Evolutionary conservation across 2,113 vertebrate genomes (phyloP).

Genomic region (Chionis minor): DNA sequence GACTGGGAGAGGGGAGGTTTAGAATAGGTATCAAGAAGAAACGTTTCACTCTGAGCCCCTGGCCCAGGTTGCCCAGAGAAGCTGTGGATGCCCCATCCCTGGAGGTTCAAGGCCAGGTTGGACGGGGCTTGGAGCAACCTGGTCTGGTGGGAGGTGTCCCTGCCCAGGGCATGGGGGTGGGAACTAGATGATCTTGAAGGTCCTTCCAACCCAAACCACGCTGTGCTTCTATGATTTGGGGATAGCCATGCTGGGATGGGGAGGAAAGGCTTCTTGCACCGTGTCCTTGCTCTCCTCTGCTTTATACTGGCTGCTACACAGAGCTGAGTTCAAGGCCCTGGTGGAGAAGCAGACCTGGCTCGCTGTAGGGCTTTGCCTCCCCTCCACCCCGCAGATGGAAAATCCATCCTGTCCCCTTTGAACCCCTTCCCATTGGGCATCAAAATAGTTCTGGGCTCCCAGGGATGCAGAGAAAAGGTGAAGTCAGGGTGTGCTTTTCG

Average conservation of each 20-base stretch:
- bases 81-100: too few relatives aligned
- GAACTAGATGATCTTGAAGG: too few relatives aligned
- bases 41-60: too few relatives aligned
- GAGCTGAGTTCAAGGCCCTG: neutral
- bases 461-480: neutral
- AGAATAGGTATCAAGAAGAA: too few relatives aligned
- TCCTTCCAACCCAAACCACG: too few relatives aligned
- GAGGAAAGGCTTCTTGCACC: neutral
- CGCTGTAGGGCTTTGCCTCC: neutral
- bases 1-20: too few relatives aligned
- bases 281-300: accelerated
- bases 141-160: too few relatives aligned
- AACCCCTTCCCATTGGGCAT: neutral
- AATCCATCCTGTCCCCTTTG: neutral
- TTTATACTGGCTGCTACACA: neutral
- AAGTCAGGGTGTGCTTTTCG: neutral
- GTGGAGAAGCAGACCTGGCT: neutral
- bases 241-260: neutral
- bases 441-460: neutral
- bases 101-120: too few relatives aligned
- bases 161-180: too few relatives aligned
- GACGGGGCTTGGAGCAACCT: too few relatives aligned
- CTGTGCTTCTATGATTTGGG: neutral
- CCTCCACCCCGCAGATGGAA: neutral
- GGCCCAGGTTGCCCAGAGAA: too few relatives aligned